Conservation (phyloP, 2,888 invertebrate genomes). For the Patella caerulea region DNA sequence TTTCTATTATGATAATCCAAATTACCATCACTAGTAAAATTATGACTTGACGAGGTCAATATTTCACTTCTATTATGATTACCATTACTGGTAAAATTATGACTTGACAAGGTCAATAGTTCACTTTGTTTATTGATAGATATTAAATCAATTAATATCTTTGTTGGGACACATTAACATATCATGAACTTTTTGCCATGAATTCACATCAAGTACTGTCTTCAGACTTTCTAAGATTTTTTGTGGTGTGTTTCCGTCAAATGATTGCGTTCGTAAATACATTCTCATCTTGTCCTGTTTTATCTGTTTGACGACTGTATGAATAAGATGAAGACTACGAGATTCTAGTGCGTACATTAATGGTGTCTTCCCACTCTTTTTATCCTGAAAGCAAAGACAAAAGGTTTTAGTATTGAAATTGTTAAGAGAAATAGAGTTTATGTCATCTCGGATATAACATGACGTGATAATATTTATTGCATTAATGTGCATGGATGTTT, state of each 20-base stretch:
- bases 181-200: constrained; percentile 50
- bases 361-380: constrained; percentile 63
- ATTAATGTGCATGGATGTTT: too few species aligned
- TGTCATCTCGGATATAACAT: too few species aligned
- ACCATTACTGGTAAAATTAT: too few species aligned
- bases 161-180: constrained; percentile 31
- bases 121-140: too few species aligned
- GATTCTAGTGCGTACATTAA: constrained; percentile 64
- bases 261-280: constrained; percentile 54
- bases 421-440: too few species aligned
- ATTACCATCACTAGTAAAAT: too few species aligned
- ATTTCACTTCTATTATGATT: too few species aligned
- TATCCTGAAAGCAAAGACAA: constrained; percentile 45
- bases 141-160: not conserved
- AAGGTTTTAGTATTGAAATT: not conserved
- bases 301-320: constrained; percentile 49
- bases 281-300: constrained; percentile 49
- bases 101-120: too few species aligned
- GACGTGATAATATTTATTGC: too few species aligned
- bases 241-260: constrained; percentile 57
- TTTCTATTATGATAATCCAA: too few species aligned
- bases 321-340: constrained; percentile 49
- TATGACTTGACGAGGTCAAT: too few species aligned
- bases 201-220: constrained; percentile 39
- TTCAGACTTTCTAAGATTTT: constrained; percentile 58